These are phyloP conservation scores for Notothenia coriiceps DNA, from an alignment of 2,113 vertebrate species.

Conservation along the genomic window DNA sequence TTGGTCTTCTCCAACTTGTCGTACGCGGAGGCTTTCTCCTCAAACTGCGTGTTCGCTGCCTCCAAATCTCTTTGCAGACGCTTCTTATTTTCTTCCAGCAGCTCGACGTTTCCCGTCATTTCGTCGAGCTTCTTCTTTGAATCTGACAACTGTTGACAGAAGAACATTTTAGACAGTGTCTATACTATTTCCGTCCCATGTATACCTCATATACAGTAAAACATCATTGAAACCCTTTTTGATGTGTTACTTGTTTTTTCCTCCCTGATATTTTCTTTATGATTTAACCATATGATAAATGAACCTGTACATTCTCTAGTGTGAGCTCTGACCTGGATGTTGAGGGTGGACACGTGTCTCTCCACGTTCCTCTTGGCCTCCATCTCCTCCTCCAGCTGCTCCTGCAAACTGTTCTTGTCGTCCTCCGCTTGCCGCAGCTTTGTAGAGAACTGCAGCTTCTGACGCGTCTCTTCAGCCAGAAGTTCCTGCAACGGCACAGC, in stretches of 20 bases:
- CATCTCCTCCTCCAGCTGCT: conserved; percentile 94
- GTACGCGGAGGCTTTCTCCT: conserved; percentile 93
- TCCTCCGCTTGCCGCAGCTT: conserved; percentile 94
- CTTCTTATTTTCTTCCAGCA: conserved; percentile 94
- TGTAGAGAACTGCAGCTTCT: conserved; percentile 93
- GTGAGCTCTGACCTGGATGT: conserved; percentile 87
- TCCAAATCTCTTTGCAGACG: conserved; percentile 93
- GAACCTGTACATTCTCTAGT: neutral
- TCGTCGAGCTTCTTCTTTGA: conserved; percentile 94
- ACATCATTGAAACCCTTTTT: neutral
- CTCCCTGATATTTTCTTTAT: neutral
- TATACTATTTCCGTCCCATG: neutral
- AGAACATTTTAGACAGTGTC: neutral
- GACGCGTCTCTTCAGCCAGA: conserved; percentile 93
- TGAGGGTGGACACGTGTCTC: conserved; percentile 92
- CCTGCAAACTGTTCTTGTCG: conserved; percentile 91
- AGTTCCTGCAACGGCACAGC: conserved; percentile 84
- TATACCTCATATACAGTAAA: neutral
- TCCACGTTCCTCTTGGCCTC: conserved; percentile 95
- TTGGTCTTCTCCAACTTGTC: conserved; percentile 98
- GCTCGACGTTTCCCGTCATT: conserved; percentile 86
- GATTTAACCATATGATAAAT: neutral
- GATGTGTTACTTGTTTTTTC: neutral
- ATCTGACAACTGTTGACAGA: conserved; percentile 88
- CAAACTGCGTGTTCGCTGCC: conserved; percentile 89